Conservation (phyloP, 2,888 invertebrate species). For the Phyllotreta cruciferae region DNA sequence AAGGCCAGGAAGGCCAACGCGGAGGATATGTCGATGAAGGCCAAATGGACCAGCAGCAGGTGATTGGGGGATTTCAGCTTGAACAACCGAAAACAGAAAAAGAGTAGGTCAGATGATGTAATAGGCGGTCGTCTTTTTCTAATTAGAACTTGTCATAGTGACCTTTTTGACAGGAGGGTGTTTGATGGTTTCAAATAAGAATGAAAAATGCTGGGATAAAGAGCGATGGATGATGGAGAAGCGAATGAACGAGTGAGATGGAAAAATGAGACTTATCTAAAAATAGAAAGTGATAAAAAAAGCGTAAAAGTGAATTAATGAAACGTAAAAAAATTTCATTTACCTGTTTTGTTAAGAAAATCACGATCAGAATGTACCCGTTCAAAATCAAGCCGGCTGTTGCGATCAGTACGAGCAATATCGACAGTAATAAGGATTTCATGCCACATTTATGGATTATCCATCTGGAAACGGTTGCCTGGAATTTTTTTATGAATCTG, state of each 20-base stretch:
- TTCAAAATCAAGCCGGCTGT: conserved; percentile 76
- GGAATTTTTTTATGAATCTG: too few relatives aligned
- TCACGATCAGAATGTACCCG: conserved; percentile 75
- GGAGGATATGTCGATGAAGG: conserved; percentile 72
- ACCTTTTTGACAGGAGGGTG: background rate
- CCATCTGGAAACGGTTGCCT: too few relatives aligned
- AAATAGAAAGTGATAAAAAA: too few relatives aligned
- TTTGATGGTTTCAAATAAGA: background rate
- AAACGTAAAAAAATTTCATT: conserved; percentile 16
- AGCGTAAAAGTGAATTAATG: too few relatives aligned
- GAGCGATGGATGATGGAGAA: too few relatives aligned
- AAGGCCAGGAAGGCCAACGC: conserved; percentile 69
- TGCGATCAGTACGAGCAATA: conserved; percentile 73
- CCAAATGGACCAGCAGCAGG: conserved; percentile 75
- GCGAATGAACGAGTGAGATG: too few relatives aligned
- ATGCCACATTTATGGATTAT: conserved; percentile 59
- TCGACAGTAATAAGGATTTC: conserved; percentile 71
- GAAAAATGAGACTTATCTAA: background rate
- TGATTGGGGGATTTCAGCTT: conserved; percentile 74
- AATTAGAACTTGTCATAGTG: background rate
- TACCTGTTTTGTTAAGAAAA: conserved; percentile 76
- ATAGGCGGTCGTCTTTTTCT: too few relatives aligned
- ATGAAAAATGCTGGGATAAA: background rate
- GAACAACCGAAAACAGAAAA: conserved; percentile 41
- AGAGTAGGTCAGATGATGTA: background rate